Conservation (phyloP, 2,888 invertebrate genomes). For the Formica aserva region DNA sequence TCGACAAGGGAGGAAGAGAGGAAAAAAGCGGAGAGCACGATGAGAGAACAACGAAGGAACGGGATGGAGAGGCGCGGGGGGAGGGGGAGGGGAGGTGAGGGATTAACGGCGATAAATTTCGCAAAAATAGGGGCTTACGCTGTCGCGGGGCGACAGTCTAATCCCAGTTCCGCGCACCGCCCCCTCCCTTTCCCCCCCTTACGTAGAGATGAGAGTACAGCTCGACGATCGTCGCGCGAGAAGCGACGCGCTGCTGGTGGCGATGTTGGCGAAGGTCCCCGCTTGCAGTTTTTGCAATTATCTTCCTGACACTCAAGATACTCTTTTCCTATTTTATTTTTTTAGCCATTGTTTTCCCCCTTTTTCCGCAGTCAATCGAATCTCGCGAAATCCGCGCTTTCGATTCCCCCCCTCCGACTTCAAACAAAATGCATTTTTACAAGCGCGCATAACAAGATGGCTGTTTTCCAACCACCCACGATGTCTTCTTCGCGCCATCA, state of each 20-base stretch:
- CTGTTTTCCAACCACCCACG: constrained; percentile 11
- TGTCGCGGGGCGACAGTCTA: constrained; percentile 85
- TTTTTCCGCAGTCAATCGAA: constrained; percentile 10
- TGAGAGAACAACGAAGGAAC: constrained; percentile 66
- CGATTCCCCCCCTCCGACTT: neutral
- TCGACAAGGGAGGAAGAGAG: constrained; percentile 74
- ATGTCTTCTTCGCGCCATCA: neutral
- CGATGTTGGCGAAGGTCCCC: constrained; percentile 45
- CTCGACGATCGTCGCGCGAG: constrained; percentile 71
- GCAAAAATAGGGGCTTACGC: constrained; percentile 86
- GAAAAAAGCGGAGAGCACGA: constrained; percentile 71
- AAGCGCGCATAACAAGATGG: neutral
- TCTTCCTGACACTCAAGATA: constrained; percentile 74
- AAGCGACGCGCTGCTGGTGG: constrained; percentile 54
- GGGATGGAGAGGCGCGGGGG: constrained; percentile 69
- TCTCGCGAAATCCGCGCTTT: neutral
- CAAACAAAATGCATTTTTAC: constrained; percentile 2
- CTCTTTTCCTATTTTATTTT: constrained; percentile 42
- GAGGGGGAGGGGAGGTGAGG: constrained; percentile 83
- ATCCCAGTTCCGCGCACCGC: constrained; percentile 81
- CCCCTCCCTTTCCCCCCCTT: constrained; percentile 62
- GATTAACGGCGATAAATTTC: constrained; percentile 86
- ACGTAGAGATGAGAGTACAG: constrained; percentile 68
- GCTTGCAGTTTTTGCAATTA: constrained; percentile 82
- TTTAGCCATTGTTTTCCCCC: neutral